Evolutionary conservation across 2,797 vertebrate species (phyloP).

Genomic region (Toxotes lorentzi): DNA sequence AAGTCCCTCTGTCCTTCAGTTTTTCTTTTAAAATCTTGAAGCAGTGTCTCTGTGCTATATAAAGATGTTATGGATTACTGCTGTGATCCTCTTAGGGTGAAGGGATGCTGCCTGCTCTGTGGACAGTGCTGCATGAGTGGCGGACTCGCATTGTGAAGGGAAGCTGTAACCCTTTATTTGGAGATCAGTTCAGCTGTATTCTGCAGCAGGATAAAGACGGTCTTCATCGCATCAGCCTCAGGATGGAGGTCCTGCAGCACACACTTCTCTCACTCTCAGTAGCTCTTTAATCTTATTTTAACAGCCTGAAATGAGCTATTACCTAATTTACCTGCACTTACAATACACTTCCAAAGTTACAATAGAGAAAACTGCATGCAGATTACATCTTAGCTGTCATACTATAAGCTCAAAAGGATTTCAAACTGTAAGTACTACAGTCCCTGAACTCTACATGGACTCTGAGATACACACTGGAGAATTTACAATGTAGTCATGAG

Average conservation of each 20-base stretch:
- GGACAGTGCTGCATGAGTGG: conserved; percentile 82
- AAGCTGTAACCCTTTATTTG: conserved; percentile 80
- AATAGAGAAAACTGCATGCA: not conserved
- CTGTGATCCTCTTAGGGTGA: conserved; percentile 48
- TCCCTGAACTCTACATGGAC: not conserved
- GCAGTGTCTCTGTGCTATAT: not conserved
- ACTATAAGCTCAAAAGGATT: not conserved
- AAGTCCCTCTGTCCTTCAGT: not conserved
- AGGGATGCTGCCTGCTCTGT: conserved; percentile 46
- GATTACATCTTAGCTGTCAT: not conserved
- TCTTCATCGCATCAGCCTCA: conserved; percentile 74
- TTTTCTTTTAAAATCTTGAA: not conserved
- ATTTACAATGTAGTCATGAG: no score
- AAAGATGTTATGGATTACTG: not conserved
- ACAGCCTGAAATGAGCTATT: not conserved
- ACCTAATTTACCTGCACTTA: not conserved
- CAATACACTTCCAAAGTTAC: not conserved
- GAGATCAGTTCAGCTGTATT: conserved; percentile 82
- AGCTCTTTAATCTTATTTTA: not conserved
- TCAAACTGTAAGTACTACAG: not conserved
- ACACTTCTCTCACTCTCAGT: conserved; percentile 10
- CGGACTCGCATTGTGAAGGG: conserved; percentile 81
- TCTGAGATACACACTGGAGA: not conserved
- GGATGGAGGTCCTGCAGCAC: conserved; percentile 78
- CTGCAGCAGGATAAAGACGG: conserved; percentile 67